Conservation (phyloP, 2,113 vertebrate genomes). For the Sinosuthora webbiana region DNA sequence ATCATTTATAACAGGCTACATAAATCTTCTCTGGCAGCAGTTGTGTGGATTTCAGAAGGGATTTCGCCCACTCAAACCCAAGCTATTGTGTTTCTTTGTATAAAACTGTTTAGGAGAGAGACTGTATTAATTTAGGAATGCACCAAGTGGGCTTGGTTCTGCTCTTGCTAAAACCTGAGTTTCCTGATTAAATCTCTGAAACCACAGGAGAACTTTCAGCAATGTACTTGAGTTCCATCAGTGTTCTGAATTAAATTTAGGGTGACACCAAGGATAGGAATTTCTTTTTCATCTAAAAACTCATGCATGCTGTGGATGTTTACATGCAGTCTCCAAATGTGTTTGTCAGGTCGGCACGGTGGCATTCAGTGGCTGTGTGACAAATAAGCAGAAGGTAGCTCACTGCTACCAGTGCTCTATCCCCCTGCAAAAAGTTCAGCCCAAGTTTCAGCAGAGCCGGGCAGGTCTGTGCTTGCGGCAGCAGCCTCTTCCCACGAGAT, state of each 20-base stretch:
- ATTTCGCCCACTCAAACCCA: background rate
- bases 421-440: background rate
- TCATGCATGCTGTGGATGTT: fast-evolving
- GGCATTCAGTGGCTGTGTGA: background rate
- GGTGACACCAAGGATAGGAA: background rate
- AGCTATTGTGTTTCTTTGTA: background rate
- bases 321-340: background rate
- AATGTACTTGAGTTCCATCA: background rate
- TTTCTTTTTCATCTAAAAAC: background rate
- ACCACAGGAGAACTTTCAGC: background rate
- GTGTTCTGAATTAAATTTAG: background rate
- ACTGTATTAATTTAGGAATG: background rate
- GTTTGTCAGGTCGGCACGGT: background rate
- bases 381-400: background rate
- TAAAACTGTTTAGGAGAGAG: background rate
- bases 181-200: conserved; percentile 2
- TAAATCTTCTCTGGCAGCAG: background rate
- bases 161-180: background rate
- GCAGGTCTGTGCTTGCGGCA: background rate
- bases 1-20: too few relatives aligned
- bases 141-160: background rate
- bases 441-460: fast-evolving
- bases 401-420: too few relatives aligned
- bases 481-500: conserved; percentile 63
- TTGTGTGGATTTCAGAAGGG: background rate